These are phyloP conservation scores for Oxyruncus cristatus DNA, from an alignment of 2,113 vertebrate genomes.

Conservation along the genomic window DNA sequence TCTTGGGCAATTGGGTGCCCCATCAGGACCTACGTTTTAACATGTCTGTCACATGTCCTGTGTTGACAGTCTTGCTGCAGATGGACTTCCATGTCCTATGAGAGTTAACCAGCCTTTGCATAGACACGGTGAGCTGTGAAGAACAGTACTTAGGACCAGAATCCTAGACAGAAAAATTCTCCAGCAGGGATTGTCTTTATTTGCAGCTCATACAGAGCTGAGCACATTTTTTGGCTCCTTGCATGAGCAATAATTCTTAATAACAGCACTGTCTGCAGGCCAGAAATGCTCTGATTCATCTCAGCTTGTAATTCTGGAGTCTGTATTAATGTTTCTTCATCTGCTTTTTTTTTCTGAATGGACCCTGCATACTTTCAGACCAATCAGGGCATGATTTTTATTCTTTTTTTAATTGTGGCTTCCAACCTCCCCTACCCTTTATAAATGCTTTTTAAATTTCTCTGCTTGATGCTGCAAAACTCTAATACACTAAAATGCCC, in stretches of 20 bases:
- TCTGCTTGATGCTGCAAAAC: not conserved
- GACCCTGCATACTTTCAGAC: slow-evolving; percentile 11
- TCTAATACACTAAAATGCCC: not conserved
- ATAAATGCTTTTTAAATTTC: not conserved
- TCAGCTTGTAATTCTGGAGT: slow-evolving; percentile 35
- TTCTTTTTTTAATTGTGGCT: not conserved
- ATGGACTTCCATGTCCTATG: not conserved
- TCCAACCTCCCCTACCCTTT: not conserved
- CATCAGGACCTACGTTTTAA: not conserved
- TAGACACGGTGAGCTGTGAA: not conserved
- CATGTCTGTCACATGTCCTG: not conserved
- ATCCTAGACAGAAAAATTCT: not conserved
- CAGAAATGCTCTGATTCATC: slow-evolving; percentile 51
- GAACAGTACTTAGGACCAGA: not conserved
- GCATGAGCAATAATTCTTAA: slow-evolving; percentile 37
- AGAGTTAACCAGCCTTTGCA: not conserved
- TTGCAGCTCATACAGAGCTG: slow-evolving; percentile 7
- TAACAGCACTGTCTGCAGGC: slow-evolving; percentile 38
- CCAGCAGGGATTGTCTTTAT: not conserved
- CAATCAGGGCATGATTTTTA: not conserved
- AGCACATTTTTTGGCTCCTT: slow-evolving; percentile 40
- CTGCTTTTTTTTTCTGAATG: slow-evolving; percentile 45
- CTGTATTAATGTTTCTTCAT: slow-evolving; percentile 6
- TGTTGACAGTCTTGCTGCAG: not conserved
- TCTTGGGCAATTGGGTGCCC: not conserved